Evolutionary conservation across 2,888 invertebrate species (phyloP).

Genomic region (Candidula unifasciata): DNA sequence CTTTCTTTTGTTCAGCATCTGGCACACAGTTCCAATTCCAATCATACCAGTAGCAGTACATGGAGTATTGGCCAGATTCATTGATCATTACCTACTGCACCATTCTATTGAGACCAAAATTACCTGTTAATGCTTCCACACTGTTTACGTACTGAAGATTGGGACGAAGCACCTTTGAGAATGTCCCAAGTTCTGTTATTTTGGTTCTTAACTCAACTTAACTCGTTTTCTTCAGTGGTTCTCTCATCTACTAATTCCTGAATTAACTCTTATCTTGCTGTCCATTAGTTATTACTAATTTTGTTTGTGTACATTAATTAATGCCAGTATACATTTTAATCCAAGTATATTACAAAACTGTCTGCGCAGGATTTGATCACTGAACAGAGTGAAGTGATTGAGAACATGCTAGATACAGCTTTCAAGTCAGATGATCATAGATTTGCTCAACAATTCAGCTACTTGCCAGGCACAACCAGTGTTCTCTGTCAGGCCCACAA

Average conservation of each 20-base stretch:
- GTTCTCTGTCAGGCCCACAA: conserved; percentile 61
- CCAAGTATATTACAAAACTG: background rate
- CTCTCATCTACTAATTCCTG: background rate
- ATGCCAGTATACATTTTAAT: background rate
- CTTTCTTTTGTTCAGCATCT: too few relatives aligned
- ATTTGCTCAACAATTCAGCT: conserved; percentile 38
- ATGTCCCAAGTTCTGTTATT: too few relatives aligned
- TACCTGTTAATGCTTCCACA: too few relatives aligned
- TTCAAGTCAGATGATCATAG: conserved; percentile 19
- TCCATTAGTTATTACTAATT: background rate
- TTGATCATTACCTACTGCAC: too few relatives aligned
- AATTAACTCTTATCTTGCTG: background rate
- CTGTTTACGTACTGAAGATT: too few relatives aligned
- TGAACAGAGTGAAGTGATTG: background rate
- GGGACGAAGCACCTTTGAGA: too few relatives aligned
- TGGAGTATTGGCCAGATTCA: too few relatives aligned
- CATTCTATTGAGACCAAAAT: too few relatives aligned
- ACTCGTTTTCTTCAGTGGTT: background rate
- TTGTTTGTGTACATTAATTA: background rate
- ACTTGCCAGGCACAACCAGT: conserved; percentile 31
- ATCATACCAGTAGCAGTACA: too few relatives aligned
- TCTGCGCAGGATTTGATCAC: background rate
- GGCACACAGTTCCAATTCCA: too few relatives aligned
- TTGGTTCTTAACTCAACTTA: too few relatives aligned
- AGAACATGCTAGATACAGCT: conserved; percentile 14